A percentile compares a stretch with the other conserved stretches of the same genome.
phyloP scores from a whole-genome alignment of 1,140 invertebrate species.

The Zaprionus lachaisei region DNA sequence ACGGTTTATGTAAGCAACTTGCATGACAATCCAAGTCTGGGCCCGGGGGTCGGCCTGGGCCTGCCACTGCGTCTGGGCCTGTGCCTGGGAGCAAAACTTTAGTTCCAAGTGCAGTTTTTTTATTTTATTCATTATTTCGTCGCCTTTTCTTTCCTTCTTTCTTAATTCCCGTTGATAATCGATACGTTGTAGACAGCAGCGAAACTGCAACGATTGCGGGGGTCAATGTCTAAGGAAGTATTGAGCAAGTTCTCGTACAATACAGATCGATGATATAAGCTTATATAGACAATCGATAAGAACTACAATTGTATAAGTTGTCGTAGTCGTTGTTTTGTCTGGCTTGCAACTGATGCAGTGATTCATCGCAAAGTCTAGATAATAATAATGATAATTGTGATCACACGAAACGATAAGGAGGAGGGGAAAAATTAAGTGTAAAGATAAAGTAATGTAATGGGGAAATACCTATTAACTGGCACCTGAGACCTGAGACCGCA shows the following conservation, averaged over 20 bases:
- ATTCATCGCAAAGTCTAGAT: slow-evolving; percentile 5
- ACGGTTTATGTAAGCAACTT: slow-evolving; percentile 70
- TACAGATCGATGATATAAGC: slow-evolving; percentile 40
- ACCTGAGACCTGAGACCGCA: neutral
- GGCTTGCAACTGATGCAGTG: slow-evolving; percentile 24
- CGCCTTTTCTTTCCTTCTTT: neutral
- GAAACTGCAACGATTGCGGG: neutral
- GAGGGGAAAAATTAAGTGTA: neutral
- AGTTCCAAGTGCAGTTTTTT: slow-evolving; percentile 42
- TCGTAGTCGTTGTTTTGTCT: slow-evolving; percentile 1
- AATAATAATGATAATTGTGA: slow-evolving; percentile 24
- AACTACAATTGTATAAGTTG: slow-evolving; percentile 18
- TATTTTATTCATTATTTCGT: neutral
- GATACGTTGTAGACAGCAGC: slow-evolving; percentile 4
- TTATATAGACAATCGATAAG: slow-evolving; percentile 15
- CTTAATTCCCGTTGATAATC: slow-evolving; percentile 28
- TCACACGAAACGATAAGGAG: slow-evolving; percentile 23
- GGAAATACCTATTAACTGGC: slow-evolving; percentile 1
- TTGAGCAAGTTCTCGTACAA: slow-evolving; percentile 6
- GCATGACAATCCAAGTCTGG: slow-evolving; percentile 38
- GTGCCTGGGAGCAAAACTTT: slow-evolving; percentile 39
- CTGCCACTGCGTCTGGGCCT: neutral
- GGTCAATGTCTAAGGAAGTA: slow-evolving; percentile 43
- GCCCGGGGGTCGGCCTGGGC: neutral
- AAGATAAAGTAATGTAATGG: neutral